Base-by-base conservation (phyloP, 1,140 invertebrate genomes). In the Megathymus violae region DNA sequence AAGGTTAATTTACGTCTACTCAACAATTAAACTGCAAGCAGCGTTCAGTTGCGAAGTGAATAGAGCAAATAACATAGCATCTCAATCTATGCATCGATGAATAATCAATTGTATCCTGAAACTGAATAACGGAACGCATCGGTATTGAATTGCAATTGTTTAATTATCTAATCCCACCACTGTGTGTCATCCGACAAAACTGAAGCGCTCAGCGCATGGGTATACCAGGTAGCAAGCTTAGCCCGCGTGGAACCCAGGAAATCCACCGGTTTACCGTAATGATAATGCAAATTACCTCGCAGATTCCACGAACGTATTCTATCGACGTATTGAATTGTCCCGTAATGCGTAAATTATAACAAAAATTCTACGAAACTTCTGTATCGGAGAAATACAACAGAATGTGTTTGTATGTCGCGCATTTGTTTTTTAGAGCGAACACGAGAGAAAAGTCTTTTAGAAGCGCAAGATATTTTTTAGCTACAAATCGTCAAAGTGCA, bases 401-500 rank as follows among this genome's bases (percentile, higher is more conserved):
- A 4, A 9, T 36, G 38, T 10, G 22, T 43, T 9, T 3, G 11
- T 54, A 15, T 22, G 19, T 34, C 31, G 22, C 15, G 40, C n/a
- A 27, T 9, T 6, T 41, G 38, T 27, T 47, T 59, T 59, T 31
- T 47, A 59, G 44, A 59, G 43, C 31, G 54, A 34, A 47, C 31
- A 44, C 27, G 43, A 59, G 27, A 19, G 36, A 38, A 50, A 47
- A 59, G 56, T 59, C 56, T 59, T 36, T 59, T 38, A 47, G 56
- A 59, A 38, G 56, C 56, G 43, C 56, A 38, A 46, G 27, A 46
- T 47, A 59, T 47, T 47, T 59, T 59, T 59, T 59, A 38, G 43
- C 56, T 59, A 59, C 43, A 59, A 59, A 59, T 59, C 56, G 56
- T 59, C 56, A 59, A 60, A 60, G 56, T 60, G 56, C 56, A 60